Conservation (phyloP, 2,797 vertebrate genomes). For the Gallinago nigripennis region DNA sequence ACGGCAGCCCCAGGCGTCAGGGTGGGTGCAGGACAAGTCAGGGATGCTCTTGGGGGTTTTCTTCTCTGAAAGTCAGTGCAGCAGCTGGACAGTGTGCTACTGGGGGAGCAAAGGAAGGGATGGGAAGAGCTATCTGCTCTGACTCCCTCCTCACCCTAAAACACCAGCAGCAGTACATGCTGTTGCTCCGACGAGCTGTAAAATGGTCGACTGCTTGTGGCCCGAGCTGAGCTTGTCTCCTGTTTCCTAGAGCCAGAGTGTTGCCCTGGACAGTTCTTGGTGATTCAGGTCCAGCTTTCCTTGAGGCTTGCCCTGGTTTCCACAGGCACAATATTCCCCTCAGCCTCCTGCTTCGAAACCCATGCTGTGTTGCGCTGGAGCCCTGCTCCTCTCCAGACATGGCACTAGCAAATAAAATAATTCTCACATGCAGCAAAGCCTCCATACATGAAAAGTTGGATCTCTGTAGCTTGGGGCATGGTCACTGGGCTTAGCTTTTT, state of each 20-base stretch:
- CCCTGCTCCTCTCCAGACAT: neutral
- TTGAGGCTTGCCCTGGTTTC: conserved; percentile 21
- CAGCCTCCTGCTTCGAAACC: neutral
- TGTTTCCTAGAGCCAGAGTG: neutral
- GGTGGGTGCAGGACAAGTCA: neutral
- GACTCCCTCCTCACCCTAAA: neutral
- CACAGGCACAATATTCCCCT: neutral
- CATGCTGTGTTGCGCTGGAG: neutral
- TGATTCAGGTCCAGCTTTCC: conserved; percentile 1
- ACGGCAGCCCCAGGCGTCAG: accelerated
- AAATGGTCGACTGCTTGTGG: neutral
- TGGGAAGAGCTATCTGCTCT: neutral
- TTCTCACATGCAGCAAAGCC: neutral
- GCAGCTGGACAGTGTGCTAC: accelerated
- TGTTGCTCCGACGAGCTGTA: neutral
- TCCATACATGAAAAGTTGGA: neutral
- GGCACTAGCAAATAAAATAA: neutral
- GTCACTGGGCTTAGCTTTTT: neutral
- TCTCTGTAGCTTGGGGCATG: accelerated
- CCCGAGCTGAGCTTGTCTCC: neutral
- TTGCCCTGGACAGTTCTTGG: neutral
- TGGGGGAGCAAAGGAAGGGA: neutral
- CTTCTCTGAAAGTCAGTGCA: neutral
- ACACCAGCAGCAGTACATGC: neutral
- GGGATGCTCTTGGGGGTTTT: neutral